Percentiles rank a stretch among this genome's conserved stretches.
Conservation (phyloP, 2,113 vertebrate genomes). For the Alligator sinensis region DNA sequence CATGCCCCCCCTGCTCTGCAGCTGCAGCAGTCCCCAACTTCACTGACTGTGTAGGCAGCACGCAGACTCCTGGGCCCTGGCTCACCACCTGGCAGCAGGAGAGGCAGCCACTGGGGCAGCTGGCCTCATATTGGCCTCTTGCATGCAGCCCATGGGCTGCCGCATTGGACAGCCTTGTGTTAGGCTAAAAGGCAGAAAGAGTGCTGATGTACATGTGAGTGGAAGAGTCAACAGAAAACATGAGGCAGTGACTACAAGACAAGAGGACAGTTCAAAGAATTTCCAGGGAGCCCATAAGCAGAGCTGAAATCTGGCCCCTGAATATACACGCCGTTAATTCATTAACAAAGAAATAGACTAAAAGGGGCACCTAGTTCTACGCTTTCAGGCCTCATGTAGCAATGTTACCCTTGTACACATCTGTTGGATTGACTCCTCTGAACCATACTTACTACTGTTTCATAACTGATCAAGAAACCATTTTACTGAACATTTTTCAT, state of each 20-base stretch:
- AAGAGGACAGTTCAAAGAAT: background rate
- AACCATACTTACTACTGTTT: background rate
- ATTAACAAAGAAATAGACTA: background rate
- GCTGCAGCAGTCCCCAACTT: too few relatives aligned
- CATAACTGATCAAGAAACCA: background rate
- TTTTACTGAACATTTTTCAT: background rate
- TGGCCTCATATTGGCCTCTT: too few relatives aligned
- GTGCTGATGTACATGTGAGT: too few relatives aligned
- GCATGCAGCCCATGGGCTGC: too few relatives aligned
- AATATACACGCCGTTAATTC: background rate
- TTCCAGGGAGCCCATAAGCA: background rate
- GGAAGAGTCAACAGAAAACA: background rate
- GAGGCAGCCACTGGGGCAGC: too few relatives aligned
- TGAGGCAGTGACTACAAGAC: background rate
- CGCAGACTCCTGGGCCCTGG: too few relatives aligned
- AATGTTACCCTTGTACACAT: background rate
- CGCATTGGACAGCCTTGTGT: too few relatives aligned
- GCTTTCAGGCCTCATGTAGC: background rate
- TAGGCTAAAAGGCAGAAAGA: too few relatives aligned
- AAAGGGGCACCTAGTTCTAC: background rate
- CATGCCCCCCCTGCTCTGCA: too few relatives aligned
- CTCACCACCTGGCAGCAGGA: too few relatives aligned
- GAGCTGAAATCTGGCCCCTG: accelerated
- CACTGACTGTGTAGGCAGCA: too few relatives aligned
- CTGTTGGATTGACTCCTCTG: background rate